phyloP scores from a whole-genome alignment of 2,888 invertebrate genomes.

The Ectobius pallidus region DNA sequence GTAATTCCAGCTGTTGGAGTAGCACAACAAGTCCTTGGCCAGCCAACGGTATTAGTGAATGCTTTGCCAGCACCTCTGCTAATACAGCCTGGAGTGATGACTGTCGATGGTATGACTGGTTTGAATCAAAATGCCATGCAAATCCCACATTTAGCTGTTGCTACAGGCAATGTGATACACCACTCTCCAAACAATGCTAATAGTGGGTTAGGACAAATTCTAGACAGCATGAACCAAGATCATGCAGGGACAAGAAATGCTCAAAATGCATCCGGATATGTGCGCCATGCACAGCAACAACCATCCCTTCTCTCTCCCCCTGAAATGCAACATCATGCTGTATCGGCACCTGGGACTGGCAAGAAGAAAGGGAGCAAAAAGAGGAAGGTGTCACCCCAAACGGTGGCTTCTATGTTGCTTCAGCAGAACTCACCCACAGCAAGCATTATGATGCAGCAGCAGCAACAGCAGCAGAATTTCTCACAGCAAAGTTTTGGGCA shows the following conservation, averaged over 20 bases:
- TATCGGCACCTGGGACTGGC: slow-evolving; percentile 69
- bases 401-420: slow-evolving; percentile 64
- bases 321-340: slow-evolving; percentile 44
- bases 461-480: slow-evolving; percentile 63
- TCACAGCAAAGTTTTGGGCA: slow-evolving; percentile 71
- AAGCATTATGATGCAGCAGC: slow-evolving; percentile 30
- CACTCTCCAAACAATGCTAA: slow-evolving; percentile 52
- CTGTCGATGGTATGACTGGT: slow-evolving; percentile 70
- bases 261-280: slow-evolving; percentile 48
- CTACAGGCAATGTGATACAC: slow-evolving; percentile 68
- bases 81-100: slow-evolving; percentile 77
- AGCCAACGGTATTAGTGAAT: slow-evolving; percentile 77
- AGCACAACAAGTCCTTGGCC: slow-evolving; percentile 69
- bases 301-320: slow-evolving; percentile 33
- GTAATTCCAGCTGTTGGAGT: slow-evolving; percentile 68
- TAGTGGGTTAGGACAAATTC: slow-evolving; percentile 30
- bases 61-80: slow-evolving; percentile 79
- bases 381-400: slow-evolving; percentile 71
- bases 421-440: slow-evolving; percentile 51
- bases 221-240: slow-evolving; percentile 55
- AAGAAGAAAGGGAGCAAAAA: slow-evolving; percentile 70
- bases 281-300: slow-evolving; percentile 48
- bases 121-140: slow-evolving; percentile 69
- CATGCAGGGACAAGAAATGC: slow-evolving; percentile 49
- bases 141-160: slow-evolving; percentile 67